Conservation (phyloP, 37 sponge, comb jelly and placozoan species). For the Aplysina aerophoba region DNA sequence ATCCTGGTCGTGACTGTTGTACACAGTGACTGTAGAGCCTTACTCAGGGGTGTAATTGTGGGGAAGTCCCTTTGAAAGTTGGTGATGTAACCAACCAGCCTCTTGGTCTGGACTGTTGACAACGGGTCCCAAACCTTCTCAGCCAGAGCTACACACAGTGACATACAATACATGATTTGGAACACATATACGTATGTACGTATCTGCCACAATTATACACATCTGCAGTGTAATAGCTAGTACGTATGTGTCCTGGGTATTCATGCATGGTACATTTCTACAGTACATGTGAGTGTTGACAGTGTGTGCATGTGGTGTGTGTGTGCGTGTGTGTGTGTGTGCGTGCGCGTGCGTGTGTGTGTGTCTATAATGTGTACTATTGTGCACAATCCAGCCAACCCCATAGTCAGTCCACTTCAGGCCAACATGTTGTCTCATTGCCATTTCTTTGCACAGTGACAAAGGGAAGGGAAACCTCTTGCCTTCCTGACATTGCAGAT, state of each 20-base stretch:
- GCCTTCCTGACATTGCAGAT: no score
- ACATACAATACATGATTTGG: no score
- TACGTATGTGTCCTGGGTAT: not conserved
- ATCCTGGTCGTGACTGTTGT: slow-evolving; percentile 26
- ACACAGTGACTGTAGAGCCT: slow-evolving; percentile 27
- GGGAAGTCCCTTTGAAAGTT: slow-evolving; percentile 57
- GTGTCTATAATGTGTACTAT: no score
- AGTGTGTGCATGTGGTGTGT: no score
- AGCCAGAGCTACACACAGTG: slow-evolving; percentile 41
- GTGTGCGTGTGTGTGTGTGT: not conserved
- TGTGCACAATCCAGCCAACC: not conserved
- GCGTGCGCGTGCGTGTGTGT: not conserved
- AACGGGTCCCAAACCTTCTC: slow-evolving; percentile 75
- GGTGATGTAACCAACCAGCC: slow-evolving; percentile 30
- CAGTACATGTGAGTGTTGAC: no score
- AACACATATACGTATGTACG: not conserved
- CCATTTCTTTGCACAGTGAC: no score
- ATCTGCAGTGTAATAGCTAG: not conserved
- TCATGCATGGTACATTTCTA: no score
- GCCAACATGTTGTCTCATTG: no score
- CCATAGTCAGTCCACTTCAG: no score
- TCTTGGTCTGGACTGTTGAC: slow-evolving; percentile 57
- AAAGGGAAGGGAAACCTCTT: no score
- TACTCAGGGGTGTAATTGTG: slow-evolving; percentile 38
- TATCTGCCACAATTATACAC: not conserved